Evolutionary conservation across 1,140 invertebrate genomes (phyloP).

Genomic region (Diplogasteroides magnus): DNA sequence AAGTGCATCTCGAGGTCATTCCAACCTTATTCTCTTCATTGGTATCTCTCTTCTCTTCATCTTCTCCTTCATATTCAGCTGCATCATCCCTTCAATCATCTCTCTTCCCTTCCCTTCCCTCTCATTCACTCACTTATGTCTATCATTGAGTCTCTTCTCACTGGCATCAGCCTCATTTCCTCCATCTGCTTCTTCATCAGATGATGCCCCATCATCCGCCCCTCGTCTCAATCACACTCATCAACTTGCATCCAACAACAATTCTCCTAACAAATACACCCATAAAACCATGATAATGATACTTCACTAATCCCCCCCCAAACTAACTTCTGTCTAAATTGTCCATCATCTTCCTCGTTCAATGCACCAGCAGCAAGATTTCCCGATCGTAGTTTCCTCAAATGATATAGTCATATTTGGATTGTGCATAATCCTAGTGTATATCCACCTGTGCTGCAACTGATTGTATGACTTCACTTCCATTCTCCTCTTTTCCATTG

Average conservation of each 20-base stretch:
- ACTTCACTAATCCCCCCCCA: not conserved
- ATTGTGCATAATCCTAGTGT: no score
- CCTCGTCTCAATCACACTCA: not conserved
- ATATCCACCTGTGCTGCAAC: conserved; percentile 30
- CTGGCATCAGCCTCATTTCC: conserved; percentile 56
- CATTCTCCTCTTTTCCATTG: conserved; percentile 48
- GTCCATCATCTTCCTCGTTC: conserved; percentile 17
- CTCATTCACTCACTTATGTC: conserved; percentile 58
- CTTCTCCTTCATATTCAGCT: conserved; percentile 59
- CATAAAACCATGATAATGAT: not conserved
- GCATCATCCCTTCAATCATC: conserved; percentile 61
- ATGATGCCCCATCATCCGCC: conserved; percentile 53
- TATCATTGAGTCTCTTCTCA: conserved; percentile 41
- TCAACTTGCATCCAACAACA: conserved; percentile 2
- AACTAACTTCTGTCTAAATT: not conserved
- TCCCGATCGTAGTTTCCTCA: conserved; percentile 31
- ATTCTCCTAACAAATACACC: not conserved
- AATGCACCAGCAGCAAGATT: conserved; percentile 18
- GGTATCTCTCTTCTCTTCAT: conserved; percentile 63
- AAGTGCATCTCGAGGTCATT: no score
- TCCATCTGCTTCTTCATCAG: conserved; percentile 54
- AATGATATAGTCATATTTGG: no score
- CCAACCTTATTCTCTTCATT: conserved; percentile 71
- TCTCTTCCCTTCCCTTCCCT: no score
- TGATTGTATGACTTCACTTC: conserved; percentile 33